Percentiles rank a stretch among this genome's conserved stretches.
These are phyloP conservation scores for Petrolisthes cinctipes DNA, from an alignment of 2,888 invertebrate species.

Conservation along the genomic window DNA sequence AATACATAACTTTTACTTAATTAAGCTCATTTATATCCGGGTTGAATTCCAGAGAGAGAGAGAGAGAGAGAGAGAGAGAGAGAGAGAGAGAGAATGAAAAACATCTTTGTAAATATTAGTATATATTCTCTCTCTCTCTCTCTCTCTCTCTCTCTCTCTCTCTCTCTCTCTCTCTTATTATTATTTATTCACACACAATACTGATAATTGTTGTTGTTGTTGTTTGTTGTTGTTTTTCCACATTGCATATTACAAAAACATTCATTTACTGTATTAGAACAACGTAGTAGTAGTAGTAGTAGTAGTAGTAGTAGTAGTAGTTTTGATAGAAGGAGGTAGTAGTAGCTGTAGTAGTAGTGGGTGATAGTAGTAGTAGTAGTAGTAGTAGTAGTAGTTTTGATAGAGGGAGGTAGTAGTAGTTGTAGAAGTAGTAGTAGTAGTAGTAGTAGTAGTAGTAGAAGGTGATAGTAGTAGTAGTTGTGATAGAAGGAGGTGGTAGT, in stretches of 20 bases:
- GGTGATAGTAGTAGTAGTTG: neutral
- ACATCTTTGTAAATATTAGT: neutral
- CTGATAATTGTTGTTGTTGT: too few species aligned
- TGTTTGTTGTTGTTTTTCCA: neutral
- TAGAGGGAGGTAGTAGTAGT: conserved; percentile 16
- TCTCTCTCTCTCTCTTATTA: neutral
- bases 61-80: neutral
- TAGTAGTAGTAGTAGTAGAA: conserved; percentile 13
- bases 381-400: conserved; percentile 9
- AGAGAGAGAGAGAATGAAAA: neutral
- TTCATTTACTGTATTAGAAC: too few species aligned
- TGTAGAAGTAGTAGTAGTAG: neutral
- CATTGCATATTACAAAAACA: too few species aligned
- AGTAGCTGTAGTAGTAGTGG: neutral
- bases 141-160: neutral
- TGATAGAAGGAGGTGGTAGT: neutral
- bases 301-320: too few species aligned
- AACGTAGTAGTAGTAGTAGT: too few species aligned
- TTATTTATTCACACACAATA: neutral
- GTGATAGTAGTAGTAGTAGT: conserved; percentile 22
- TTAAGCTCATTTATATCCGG: too few species aligned
- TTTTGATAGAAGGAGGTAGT: neutral
- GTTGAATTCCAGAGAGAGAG: neutral
- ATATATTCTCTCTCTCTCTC: neutral
- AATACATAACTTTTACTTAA: too few species aligned